phyloP scores from a whole-genome alignment of 2,797 vertebrate species.

The Lithobates sylvaticus region DNA sequence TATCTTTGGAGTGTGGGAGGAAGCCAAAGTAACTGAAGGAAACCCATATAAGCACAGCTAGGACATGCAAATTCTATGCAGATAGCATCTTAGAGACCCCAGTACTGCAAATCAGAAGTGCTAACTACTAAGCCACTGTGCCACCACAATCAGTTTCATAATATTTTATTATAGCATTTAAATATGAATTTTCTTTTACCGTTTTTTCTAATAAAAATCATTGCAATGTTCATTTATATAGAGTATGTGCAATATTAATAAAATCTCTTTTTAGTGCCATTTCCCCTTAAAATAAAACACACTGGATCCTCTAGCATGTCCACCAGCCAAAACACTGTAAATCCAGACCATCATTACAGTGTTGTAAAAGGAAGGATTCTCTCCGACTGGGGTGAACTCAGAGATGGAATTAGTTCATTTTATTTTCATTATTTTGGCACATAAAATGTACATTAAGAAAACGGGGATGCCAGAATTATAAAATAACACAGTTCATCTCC shows the following conservation, averaged over 20 bases:
- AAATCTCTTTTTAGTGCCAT: not conserved
- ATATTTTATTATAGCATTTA: too few species aligned
- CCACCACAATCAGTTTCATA: too few species aligned
- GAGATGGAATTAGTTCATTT: slow-evolving; percentile 40
- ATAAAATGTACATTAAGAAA: slow-evolving; percentile 42
- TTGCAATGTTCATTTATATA: not conserved
- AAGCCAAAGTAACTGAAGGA: too few species aligned
- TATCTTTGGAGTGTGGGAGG: too few species aligned
- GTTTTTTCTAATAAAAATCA: not conserved
- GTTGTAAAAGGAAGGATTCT: not conserved
- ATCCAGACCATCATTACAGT: slow-evolving; percentile 6
- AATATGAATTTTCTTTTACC: too few species aligned
- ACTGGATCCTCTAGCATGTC: not conserved
- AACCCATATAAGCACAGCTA: too few species aligned
- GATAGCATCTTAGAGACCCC: too few species aligned
- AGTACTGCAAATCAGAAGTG: too few species aligned
- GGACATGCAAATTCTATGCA: too few species aligned
- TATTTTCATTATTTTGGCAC: slow-evolving; percentile 46
- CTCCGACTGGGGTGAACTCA: not conserved
- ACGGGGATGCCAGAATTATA: slow-evolving; percentile 41
- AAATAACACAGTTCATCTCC: slow-evolving; percentile 46
- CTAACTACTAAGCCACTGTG: too few species aligned
- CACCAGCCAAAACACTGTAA: slow-evolving; percentile 2
- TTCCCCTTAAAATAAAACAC: not conserved
- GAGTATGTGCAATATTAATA: not conserved